Base-by-base conservation (phyloP, 2,888 invertebrate genomes). In the Lysandra coridon region DNA sequence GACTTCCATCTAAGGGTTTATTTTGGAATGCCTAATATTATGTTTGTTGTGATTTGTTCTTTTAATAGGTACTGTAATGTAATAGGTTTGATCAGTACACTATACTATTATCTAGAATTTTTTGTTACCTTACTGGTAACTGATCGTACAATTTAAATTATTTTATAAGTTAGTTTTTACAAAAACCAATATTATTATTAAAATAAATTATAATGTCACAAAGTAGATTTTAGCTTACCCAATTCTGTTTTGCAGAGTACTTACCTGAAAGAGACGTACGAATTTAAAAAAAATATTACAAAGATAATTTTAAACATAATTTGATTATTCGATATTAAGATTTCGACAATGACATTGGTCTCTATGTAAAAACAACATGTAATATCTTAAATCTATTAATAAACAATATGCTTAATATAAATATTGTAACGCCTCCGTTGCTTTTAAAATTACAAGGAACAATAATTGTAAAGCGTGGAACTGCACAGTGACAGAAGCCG, bases 1-100 rank as follows among this genome's bases (percentile, higher is more conserved):
- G 76, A 76, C 23, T 76, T 76, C 17, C 76, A 33, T 76, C 57
- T 49, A 12, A 6, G 17, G 57, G 76, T 30, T 76, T 57, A 76
- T 76, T 76, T 57, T 57, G 17, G 57, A 17, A 4, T 57, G 0
- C 4, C 17, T 17, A 57, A 57, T 57, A 4, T 17, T 57, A 4
- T 57, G 57, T 57, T 57, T 4, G 57, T 57, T 57, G 49, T 49
- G 12, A 10, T 12, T 10, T 1, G 10, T 49, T 49, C 49, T 49
- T 49, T 49, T 40, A 37, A 37, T 37, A 37, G 0, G 4, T 4
- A 37, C 44, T 44, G 7, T 1, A 44, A 44, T 44, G 1, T 7
- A 7, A 44, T 7, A 44, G 44, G 44, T 44, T 7, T 7, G 44
- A 44, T 44, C 7, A 44, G 1, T 44, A 7, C 44, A 44, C 7